Evolutionary conservation across 2,888 invertebrate species (phyloP).

Genomic region (Incurvaria masculella): DNA sequence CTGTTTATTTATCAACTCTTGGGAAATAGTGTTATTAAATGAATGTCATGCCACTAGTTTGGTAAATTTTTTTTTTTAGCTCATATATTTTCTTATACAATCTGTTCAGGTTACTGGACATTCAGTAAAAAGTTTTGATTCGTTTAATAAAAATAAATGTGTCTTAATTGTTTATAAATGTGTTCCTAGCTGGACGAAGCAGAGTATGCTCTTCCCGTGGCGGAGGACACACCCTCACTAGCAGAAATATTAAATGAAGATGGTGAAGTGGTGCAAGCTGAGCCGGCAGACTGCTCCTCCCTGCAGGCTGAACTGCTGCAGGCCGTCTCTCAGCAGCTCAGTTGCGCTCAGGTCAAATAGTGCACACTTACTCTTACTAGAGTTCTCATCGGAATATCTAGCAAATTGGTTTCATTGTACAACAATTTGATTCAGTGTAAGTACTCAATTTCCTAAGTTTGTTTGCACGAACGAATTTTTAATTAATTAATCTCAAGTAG

Average conservation of each 20-base stretch:
- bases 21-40: no score
- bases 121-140: no score
- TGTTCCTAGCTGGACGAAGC: constrained; percentile 43
- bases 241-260: constrained; percentile 38
- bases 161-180: neutral
- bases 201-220: constrained; percentile 45
- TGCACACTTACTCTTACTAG: no score
- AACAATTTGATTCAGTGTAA: no score
- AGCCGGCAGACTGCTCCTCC: constrained; percentile 35
- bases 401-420: no score
- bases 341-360: constrained; percentile 86
- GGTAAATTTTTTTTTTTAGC: neutral
- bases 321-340: constrained; percentile 84
- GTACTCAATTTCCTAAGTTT: no score
- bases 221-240: constrained; percentile 44
- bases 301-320: constrained; percentile 64
- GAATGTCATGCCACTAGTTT: no score
- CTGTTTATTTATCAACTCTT: no score
- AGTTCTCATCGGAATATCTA: no score
- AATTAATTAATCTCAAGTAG: no score
- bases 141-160: neutral
- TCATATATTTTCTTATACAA: neutral
- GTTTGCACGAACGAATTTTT: no score
- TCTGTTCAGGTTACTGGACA: no score
- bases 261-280: constrained; percentile 18